Evolutionary conservation across 2,113 vertebrate genomes (phyloP), one percentile per base, ranked within the genome.

Genomic region (Philantomba maxwellii): DNA sequence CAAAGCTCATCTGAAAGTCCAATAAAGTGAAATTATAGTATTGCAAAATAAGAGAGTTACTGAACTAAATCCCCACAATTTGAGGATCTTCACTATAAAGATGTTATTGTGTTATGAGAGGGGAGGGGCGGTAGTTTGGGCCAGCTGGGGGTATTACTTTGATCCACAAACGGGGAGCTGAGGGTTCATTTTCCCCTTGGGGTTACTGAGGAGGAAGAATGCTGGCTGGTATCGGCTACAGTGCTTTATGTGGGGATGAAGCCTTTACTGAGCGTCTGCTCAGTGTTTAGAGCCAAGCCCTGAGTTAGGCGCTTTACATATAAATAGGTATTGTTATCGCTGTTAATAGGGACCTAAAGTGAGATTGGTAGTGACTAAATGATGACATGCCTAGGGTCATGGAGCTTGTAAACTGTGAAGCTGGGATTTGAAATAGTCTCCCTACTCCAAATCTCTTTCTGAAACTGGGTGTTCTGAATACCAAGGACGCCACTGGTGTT

Each of bases 11-110:
- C 95, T 97, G 86, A 97, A 97, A 94, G 93, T 91, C 49, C 96
- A 97, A 93, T 98, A 93, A 97, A 96, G 94, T 94, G 94, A 97
- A 98, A 97, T 97, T 96, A 96, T 66, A 95, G 94, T 88, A 92
- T 97, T 98, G 91, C 94, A 96, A 96, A 97, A 93, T 91, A 86
- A 92, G 94, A 96, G 95, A 84, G 64, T 97, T 95, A 90, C 78
- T 96, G 96, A 97, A 75, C 78, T 77, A 96, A 97, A 94, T 87
- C 78, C 89, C 86, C 78, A 89, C 84, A 95, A 87, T 97, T 97
- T 97, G 95, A 85, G 64, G 80, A 90, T 96, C 94, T 93, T 96
- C 93, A 30, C 85, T 91, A 89, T 96, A 96, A 98, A 96, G 96
- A 91, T 96, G 94, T 92, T 81, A 96, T 87, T 97, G 95, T 97